Base-by-base conservation (phyloP, 2,797 vertebrate genomes). In the Tachyglossus aculeatus region DNA sequence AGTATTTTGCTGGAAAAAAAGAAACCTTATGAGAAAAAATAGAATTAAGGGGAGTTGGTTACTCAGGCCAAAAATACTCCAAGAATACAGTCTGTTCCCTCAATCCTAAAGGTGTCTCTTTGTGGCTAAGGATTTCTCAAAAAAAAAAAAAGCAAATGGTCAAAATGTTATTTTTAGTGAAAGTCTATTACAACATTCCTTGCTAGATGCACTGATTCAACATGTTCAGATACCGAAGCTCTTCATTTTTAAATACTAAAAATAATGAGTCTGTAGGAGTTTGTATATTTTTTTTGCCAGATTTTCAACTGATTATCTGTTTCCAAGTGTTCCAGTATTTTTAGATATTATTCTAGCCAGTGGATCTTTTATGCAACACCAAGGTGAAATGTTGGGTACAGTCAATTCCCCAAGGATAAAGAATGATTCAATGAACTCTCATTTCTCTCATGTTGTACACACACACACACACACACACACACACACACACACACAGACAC, bases 161-260 rank as follows among this genome's bases (percentile, higher is more conserved):
- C 16, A 31, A 51, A 4, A 50, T 51, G 5, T 40, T 2, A 22
- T 41, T 48, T 67, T 60, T 18, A 50, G 13, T 15, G 44, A 56
- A 74, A 52, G 78, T 61, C 25, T 65, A 15, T 50, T 31, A 56
- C 36, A 22, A 2, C 9, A 48, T 47, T 27, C 51, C 39, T 9
- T 77, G 59, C 29, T 4, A 71, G 14, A 12, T 60, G 61, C 34
- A 73, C 1, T 72, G 34, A 77, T 38, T 31, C 22, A 62, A 13
- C 52, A 45, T 58, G 11, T 38, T 50, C 37, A 64, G 19, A 58
- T 60, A 45, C 5, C 47, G 57, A 70, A 67, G 3, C 9, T 5
- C 43, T 60, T 58, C 15, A 33, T 43, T 50, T 36, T 55, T 68
- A 62, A 70, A 63, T 33, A 72, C 16, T 27, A 36, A 81, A 77